Evolutionary conservation across 64 coral and sea anemone genomes (phyloP), one percentile per base, ranked within the genome.

Genomic region (Porites lutea): DNA sequence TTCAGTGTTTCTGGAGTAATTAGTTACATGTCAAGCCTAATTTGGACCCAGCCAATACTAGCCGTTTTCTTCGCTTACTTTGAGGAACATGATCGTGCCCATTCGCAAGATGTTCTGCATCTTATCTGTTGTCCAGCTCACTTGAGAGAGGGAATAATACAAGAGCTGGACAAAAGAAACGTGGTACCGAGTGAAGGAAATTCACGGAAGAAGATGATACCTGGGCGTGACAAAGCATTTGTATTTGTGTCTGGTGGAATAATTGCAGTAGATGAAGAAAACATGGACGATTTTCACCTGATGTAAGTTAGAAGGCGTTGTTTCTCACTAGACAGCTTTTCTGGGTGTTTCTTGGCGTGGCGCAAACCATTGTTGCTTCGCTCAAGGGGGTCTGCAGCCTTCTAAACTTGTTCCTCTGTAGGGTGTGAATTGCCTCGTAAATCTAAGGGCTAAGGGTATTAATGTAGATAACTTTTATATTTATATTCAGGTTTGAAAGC

Each of bases 1-100:
- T 21, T 51, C 18, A 48, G 19, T 20, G 46, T 46, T 83, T 20
- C 44, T 10, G 61, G 47, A 3, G 49, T 67, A 66, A 22, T 69
- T 5, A 65, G 18, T 7, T 84, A 84, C 47, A 9, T 84, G 61
- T 52, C 46, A 10, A 53, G 61, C n/a, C 37, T 84, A 6, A 84
- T 84, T 67, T 51, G 81, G 63, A 68, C 2, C 62, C 81, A 48
- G 19, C 81, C 63, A 8, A 16, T 18, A 48, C 37, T 67, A 48
- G 81, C 81, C 22, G 45, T 13, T 13, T 82, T 82, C 79, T 82
- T 82, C 37, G 79, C 79, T 18, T 82, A 82, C 79, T 82, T 82
- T 65, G 12, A 13, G 14, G 15, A 13, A 48, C 16, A 21, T n/a
- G 59, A 65, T 5, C 79, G 79, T 2, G 59, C 58, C 6, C 9